Evolutionary conservation across 23 tunicate species (phyloP), one percentile per base, ranked within the genome.

Genomic region (Ciona savignyi): DNA sequence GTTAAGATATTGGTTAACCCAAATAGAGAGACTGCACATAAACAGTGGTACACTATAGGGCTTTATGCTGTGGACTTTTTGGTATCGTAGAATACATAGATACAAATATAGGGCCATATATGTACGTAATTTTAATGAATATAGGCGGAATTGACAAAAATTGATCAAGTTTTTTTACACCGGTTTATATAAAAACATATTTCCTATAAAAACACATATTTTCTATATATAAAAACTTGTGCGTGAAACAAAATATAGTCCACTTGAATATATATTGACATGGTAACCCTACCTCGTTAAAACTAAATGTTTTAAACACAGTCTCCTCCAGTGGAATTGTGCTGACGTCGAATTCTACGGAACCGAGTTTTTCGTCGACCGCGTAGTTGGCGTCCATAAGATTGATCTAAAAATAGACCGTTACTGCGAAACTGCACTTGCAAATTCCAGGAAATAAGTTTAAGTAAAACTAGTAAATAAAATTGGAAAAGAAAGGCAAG

Each of bases 331-430:
- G 24, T 28, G 84, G 91, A 23, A 91, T 65, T 4, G 70, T 51
- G 25, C 68, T 69, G 2, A 91, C 69, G 65, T 91, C 92, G 33
- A 84, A 85, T 35, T 91, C 91, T 11, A 91, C 87, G 15, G 81
- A 65, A 1, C 91, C 97, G 25, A 86, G 62, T 26, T 51, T 70
- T 76, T 80, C 97, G 62, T 91, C 97, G 0, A 85, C 74, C 23
- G 86, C 35, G 56, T 85, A 85, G 62, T 91, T 91, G 23, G 91
- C 74, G 79, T 91, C 97, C 97, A 91, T 91, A 1, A 91, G 69
- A 21, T 66, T 75, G 29, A 91, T 91, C 97, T 91, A 49, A 24
- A 78, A 23, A 9, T 31, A 25, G 2, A 42, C 11, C n/a, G 15
- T 9, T 11, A 49, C 20, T 15, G 20, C 20, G 61, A 49, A 11